Evolutionary conservation across 2,797 vertebrate genomes (phyloP), one percentile per base, ranked within the genome.

Genomic region (Ceryle rudis): DNA sequence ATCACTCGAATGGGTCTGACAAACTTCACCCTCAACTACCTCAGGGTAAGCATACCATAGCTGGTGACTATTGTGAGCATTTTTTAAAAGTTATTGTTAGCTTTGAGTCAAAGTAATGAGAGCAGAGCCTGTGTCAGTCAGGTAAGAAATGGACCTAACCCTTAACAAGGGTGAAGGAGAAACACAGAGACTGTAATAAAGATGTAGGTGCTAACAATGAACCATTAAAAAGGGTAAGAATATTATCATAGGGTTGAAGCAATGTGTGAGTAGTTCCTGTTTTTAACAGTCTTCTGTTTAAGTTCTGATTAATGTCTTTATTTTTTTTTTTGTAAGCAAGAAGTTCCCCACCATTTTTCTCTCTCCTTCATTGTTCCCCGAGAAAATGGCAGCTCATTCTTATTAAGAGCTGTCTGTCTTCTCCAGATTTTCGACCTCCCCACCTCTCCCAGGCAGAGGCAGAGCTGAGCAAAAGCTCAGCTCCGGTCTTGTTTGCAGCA

Each of bases 1-100:
- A 99, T 99, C 98, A 99, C 99, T 97, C 99, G 99, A 95, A 99
- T 99, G 99, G 99, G 99, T 96, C 98, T 99, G 97, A 99, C 99
- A 97, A 99, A 99, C 98, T 99, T 99, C 98, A 99, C 99, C 97
- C 99, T 99, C 98, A 99, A 99, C 99, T 99, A 99, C 99, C 99
- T 99, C 99, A 99, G 99, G 99, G 99, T 99, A 98, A 99, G 98
- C 62, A 23, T 82, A 86, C 52, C 21, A 51, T 31, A 57, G 82
- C 87, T 88, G 44, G 61, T 81, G 16, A 33, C 95, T 77, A 87
- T 64, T 91, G 79, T 94, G 69, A 92, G 84, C 82, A 81, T 88
- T 71, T 85, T 95, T 93, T 70, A 67, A 93, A 93, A 91, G 81
- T 85, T 95, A 37, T 67, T 67, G n/a, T 57, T 90, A 62, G 93